These are phyloP conservation scores for Drosophila aff. DNA, from an alignment of 1,140 invertebrate species.

Conservation along the genomic window DNA sequence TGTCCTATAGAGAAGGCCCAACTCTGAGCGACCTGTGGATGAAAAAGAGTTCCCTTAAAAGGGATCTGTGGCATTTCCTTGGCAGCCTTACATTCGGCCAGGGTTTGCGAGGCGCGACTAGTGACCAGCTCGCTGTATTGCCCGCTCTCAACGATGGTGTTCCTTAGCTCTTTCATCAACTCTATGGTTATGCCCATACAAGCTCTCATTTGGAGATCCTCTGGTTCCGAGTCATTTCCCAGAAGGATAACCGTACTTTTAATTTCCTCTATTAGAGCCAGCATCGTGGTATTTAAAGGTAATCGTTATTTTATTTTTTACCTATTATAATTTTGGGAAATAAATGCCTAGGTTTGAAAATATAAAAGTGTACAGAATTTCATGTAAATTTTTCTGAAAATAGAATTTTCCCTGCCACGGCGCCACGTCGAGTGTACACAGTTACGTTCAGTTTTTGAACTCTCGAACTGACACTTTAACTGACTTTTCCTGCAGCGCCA, in stretches of 20 bases:
- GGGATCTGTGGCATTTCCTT: neutral
- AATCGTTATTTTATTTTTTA: neutral
- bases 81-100: neutral
- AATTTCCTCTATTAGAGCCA: neutral
- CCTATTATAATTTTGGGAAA: neutral
- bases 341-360: too few species aligned
- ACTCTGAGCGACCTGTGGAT: neutral
- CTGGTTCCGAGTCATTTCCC: neutral
- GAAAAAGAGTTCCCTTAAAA: neutral
- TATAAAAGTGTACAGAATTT: neutral
- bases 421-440: neutral
- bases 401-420: neutral
- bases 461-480: neutral
- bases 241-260: neutral
- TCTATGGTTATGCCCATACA: neutral
- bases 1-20: neutral
- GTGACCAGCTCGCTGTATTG: neutral
- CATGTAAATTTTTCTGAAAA: neutral
- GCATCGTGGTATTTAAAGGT: neutral
- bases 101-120: neutral
- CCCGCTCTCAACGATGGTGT: neutral
- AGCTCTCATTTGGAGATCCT: neutral
- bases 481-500: neutral
- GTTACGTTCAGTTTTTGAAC: slow-evolving; percentile 3
- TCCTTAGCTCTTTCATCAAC: neutral